Evolutionary conservation across 2,797 vertebrate species (phyloP).

Genomic region (Jordanella pulchra): DNA sequence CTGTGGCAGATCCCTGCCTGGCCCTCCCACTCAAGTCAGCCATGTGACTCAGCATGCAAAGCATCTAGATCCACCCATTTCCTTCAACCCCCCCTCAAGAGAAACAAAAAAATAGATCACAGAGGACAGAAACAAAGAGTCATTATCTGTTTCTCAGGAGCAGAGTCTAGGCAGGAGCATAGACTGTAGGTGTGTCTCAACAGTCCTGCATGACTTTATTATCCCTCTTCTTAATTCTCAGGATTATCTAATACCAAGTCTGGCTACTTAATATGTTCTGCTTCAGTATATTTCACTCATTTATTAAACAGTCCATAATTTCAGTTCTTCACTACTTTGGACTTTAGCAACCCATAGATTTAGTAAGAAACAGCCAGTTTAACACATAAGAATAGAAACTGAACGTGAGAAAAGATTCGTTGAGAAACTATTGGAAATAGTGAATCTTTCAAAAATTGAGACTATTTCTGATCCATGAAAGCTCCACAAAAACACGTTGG

Average conservation of each 20-base stretch:
- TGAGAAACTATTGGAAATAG: too few relatives aligned
- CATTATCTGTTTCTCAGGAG: neutral
- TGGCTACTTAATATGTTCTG: conserved; percentile 43
- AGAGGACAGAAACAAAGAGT: conserved; percentile 7
- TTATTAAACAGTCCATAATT: conserved; percentile 33
- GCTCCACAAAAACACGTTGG: too few relatives aligned
- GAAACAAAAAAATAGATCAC: neutral
- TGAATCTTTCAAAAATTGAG: neutral
- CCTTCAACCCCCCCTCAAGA: conserved; percentile 34
- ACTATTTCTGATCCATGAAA: neutral
- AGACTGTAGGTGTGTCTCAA: neutral
- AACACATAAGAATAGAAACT: too few relatives aligned
- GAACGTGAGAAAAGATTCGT: too few relatives aligned
- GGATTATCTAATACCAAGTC: conserved; percentile 51
- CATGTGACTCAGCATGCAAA: conserved; percentile 74
- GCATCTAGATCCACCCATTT: conserved; percentile 66
- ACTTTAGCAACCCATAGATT: too few relatives aligned
- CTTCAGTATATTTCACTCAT: conserved; percentile 51
- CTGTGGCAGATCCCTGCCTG: conserved; percentile 59
- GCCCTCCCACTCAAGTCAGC: conserved; percentile 66
- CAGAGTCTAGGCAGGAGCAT: neutral
- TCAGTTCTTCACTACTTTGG: too few relatives aligned
- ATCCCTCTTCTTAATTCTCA: conserved; percentile 12
- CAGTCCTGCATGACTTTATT: conserved; percentile 17
- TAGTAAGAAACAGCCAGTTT: too few relatives aligned